Conservation (phyloP, 2,888 invertebrate genomes). For the Gasteruption jaculator region DNA sequence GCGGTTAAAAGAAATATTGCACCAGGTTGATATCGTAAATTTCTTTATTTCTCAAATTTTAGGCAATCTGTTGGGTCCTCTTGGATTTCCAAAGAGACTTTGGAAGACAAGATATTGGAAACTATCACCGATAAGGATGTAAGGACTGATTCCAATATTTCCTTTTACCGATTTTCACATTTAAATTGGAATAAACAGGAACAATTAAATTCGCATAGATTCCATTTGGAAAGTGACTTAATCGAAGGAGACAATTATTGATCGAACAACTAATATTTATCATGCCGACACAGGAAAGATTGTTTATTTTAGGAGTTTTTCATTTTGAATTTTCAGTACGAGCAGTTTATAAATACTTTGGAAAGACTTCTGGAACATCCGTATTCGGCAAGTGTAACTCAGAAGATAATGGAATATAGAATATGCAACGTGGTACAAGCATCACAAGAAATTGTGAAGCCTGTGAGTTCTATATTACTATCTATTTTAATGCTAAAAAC, state of each 20-base stretch:
- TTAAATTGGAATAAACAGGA: too few species aligned
- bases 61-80: conserved; percentile 58
- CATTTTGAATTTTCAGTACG: conserved; percentile 55
- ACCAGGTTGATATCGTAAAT: conserved; percentile 9
- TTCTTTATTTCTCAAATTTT: conserved; percentile 29
- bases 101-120: conserved; percentile 67
- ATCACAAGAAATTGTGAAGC: neutral
- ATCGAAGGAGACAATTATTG: conserved; percentile 1
- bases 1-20: neutral
- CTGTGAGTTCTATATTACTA: neutral
- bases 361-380: conserved; percentile 69
- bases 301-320: conserved; percentile 3
- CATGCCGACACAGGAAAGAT: conserved; percentile 1
- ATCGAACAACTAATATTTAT: conserved; percentile 2
- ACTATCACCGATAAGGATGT: conserved; percentile 61
- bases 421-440: conserved; percentile 29
- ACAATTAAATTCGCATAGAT: too few species aligned
- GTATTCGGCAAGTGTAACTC: conserved; percentile 65
- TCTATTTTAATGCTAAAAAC: conserved; percentile 1
- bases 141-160: conserved; percentile 19
- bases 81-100: conserved; percentile 65
- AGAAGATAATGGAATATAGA: conserved; percentile 71
- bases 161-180: conserved; percentile 2
- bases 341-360: conserved; percentile 68
- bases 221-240: conserved; percentile 3